phyloP scores from a whole-genome alignment of 2,113 vertebrate genomes.

The Notiomystis cincta region DNA sequence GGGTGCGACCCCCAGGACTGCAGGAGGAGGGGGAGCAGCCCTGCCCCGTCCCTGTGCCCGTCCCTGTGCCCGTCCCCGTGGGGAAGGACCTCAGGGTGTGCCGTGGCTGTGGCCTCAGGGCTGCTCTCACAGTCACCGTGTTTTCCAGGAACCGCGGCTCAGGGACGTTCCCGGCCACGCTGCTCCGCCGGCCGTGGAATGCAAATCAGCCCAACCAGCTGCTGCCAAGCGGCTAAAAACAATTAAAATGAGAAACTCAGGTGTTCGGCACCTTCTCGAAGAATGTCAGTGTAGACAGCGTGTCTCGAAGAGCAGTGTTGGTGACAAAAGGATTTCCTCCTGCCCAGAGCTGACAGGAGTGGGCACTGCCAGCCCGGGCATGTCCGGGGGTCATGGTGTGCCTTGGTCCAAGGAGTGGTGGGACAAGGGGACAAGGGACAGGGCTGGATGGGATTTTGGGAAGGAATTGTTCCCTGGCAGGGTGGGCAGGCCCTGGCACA shows the following conservation, averaged over 20 bases:
- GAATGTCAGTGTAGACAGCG: fast-evolving
- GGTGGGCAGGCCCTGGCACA: background rate
- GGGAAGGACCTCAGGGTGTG: fast-evolving
- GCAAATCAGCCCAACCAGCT: background rate
- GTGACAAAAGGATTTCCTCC: too few relatives aligned
- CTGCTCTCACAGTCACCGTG: background rate
- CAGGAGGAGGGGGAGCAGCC: background rate
- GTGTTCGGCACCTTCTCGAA: background rate
- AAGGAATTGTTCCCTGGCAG: background rate
- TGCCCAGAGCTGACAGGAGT: fast-evolving
- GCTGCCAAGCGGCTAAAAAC: background rate
- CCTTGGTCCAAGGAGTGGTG: background rate
- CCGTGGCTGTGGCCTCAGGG: background rate
- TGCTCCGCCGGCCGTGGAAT: background rate
- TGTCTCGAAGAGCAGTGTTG: fast-evolving
- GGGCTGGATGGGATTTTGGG: fast-evolving
- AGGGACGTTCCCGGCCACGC: background rate
- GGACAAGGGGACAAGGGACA: background rate
- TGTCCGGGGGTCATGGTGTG: fast-evolving
- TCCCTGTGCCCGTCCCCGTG: background rate
- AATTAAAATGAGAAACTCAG: fast-evolving
- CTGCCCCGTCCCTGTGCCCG: background rate
- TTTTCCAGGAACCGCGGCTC: background rate
- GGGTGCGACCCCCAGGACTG: background rate
- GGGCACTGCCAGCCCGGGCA: background rate